Conservation (phyloP, 2,113 vertebrate genomes). For the Ochotona curzoniae region DNA sequence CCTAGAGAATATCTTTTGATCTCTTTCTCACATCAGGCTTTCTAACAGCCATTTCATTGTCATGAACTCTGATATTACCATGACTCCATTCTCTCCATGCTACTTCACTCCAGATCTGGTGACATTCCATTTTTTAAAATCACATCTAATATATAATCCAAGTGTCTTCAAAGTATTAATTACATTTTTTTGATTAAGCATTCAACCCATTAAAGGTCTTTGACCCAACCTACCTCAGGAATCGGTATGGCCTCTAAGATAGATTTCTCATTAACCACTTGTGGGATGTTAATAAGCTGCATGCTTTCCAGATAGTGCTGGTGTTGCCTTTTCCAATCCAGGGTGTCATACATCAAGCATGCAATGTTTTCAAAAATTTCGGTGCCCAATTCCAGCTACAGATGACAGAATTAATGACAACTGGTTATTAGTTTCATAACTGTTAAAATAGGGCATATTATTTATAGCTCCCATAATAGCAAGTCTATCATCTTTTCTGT, state of each 20-base stretch:
- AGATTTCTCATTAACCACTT: conserved; percentile 64
- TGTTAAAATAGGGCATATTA: not conserved
- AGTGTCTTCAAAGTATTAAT: not conserved
- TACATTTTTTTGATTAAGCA: not conserved
- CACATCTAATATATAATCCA: not conserved
- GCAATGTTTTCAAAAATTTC: conserved; percentile 91
- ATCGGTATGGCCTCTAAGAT: not conserved
- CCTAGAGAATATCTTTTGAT: not conserved
- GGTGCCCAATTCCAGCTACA: conserved; percentile 88
- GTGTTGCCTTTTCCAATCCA: conserved; percentile 93
- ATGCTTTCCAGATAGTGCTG: conserved; percentile 89
- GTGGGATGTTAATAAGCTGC: conserved; percentile 87
- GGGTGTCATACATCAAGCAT: conserved; percentile 91
- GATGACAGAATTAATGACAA: conserved; percentile 81
- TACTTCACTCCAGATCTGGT: no score
- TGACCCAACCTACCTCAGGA: conserved; percentile 78
- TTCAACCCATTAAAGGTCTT: not conserved
- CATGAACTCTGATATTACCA: not conserved
- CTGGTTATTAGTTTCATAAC: conserved; percentile 51
- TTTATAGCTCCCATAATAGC: not conserved
- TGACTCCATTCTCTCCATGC: not conserved
- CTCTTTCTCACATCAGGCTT: not conserved
- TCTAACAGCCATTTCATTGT: not conserved
- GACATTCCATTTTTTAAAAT: not conserved
- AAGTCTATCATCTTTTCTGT: not conserved